These are phyloP conservation scores for Thelaira solivaga DNA, from an alignment of 2,888 invertebrate species.

Conservation along the genomic window DNA sequence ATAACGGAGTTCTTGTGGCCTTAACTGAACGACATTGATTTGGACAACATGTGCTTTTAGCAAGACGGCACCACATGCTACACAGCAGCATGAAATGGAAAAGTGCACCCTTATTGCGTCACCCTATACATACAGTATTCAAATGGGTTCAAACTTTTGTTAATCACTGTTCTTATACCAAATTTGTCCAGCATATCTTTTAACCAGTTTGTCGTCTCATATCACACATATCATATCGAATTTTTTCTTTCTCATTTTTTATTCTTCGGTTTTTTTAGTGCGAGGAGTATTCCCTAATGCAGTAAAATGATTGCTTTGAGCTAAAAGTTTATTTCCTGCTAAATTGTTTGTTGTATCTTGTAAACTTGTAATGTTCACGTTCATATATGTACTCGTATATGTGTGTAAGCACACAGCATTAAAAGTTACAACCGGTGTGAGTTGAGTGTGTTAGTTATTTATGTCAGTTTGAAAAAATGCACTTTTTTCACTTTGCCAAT, in stretches of 20 bases:
- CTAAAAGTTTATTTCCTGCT: slow-evolving; percentile 46
- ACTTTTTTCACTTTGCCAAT: slow-evolving; percentile 28
- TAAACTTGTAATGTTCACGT: too few relatives aligned
- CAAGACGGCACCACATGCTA: too few relatives aligned
- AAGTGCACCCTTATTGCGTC: too few relatives aligned
- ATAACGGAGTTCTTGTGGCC: too few relatives aligned
- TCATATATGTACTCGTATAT: not conserved
- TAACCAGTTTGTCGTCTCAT: not conserved
- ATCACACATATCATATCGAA: slow-evolving; percentile 2
- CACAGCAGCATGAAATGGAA: too few relatives aligned
- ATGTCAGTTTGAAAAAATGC: slow-evolving; percentile 53
- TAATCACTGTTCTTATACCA: not conserved
- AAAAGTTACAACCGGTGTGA: not conserved
- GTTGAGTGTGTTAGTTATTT: slow-evolving; percentile 37
- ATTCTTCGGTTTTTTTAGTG: slow-evolving; percentile 5
- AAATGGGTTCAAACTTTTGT: not conserved
- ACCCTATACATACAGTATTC: too few relatives aligned
- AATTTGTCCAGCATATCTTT: not conserved
- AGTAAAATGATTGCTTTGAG: slow-evolving; percentile 49
- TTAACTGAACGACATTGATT: too few relatives aligned
- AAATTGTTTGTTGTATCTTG: slow-evolving; percentile 10
- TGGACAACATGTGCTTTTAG: too few relatives aligned
- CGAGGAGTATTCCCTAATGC: slow-evolving; percentile 52
- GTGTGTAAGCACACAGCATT: not conserved
- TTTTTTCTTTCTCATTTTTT: not conserved